A percentile compares a stretch with the other conserved stretches of the same genome.
These are phyloP conservation scores for Heliconius ethilla DNA, from an alignment of 2,888 invertebrate genomes.

Conservation along the genomic window DNA sequence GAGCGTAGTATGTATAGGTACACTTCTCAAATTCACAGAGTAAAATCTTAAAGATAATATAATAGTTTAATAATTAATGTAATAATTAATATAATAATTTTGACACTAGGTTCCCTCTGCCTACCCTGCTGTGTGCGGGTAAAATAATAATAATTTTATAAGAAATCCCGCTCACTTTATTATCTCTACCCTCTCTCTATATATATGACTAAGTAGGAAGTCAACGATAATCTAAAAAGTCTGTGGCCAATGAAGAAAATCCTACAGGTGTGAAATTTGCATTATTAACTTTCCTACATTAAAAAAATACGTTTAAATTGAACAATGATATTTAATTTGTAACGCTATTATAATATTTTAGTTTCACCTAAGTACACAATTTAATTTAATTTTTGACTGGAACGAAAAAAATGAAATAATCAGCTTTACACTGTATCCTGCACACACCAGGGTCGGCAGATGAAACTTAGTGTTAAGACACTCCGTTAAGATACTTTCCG, in stretches of 20 bases:
- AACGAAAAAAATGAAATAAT: no score
- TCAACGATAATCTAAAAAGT: background rate
- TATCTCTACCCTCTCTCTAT: background rate
- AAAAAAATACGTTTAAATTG: background rate
- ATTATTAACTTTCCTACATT: background rate
- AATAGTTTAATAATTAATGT: no score
- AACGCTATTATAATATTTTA: conserved; percentile 4
- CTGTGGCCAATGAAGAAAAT: conserved; percentile 9
- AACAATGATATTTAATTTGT: background rate
- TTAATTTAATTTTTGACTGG: background rate
- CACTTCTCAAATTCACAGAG: no score
- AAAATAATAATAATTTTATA: background rate
- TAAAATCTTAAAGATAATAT: no score
- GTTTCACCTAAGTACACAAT: background rate
- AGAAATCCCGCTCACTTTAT: background rate
- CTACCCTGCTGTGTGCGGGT: no score
- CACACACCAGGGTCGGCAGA: no score
- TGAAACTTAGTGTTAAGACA: no score
- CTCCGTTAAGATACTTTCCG: no score
- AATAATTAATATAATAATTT: no score
- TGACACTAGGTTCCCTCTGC: no score
- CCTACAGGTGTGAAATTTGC: conserved; percentile 11
- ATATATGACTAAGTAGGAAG: conserved; percentile 8
- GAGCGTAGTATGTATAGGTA: no score
- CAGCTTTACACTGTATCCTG: no score